Conservation (phyloP, 2,797 vertebrate genomes). For the Triplophysa bombifrons region DNA sequence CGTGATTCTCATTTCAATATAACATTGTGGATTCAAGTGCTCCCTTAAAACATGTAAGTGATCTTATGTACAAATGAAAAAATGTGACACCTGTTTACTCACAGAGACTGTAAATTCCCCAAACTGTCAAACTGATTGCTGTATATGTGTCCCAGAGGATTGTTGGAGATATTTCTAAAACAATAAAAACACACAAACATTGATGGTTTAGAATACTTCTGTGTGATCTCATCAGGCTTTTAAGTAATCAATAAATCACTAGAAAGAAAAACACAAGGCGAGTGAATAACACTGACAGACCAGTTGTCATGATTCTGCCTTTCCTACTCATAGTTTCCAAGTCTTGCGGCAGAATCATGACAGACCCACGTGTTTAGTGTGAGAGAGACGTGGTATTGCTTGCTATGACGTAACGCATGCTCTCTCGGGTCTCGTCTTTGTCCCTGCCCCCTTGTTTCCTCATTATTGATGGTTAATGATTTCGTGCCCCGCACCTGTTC, state of each 20-base stretch:
- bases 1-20: neutral
- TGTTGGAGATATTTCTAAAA: constrained; percentile 75
- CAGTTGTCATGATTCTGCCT: too few relatives aligned
- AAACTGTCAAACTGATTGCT: constrained; percentile 70
- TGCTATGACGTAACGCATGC: too few relatives aligned
- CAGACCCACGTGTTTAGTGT: too few relatives aligned
- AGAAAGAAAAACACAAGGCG: neutral
- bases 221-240: constrained; percentile 14
- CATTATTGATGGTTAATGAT: too few relatives aligned
- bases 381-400: too few relatives aligned
- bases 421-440: too few relatives aligned
- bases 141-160: constrained; percentile 65
- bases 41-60: neutral
- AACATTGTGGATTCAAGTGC: neutral
- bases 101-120: constrained; percentile 71
- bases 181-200: constrained; percentile 26
- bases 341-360: too few relatives aligned
- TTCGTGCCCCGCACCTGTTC: too few relatives aligned
- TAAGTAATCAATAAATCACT: neutral
- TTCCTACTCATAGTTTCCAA: too few relatives aligned
- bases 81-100: constrained; percentile 53
- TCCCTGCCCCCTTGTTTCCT: too few relatives aligned
- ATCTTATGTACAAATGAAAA: neutral
- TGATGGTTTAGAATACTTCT: neutral
- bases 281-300: neutral